phyloP scores from a whole-genome alignment of 1,140 invertebrate genomes.

The Rhopalosiphum maidis region DNA sequence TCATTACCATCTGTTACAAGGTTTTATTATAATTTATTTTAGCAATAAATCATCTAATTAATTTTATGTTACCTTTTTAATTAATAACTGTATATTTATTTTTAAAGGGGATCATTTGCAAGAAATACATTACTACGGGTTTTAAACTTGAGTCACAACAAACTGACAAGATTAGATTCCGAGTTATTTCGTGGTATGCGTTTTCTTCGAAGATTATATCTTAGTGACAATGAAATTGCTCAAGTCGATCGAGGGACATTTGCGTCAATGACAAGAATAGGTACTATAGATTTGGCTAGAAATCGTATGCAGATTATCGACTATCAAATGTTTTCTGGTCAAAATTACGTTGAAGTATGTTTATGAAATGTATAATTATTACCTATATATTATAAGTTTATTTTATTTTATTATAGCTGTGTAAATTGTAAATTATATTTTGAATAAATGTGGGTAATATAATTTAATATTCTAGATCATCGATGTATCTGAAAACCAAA shows the following conservation, averaged over 20 bases:
- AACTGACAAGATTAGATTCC: conserved; percentile 79
- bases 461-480: conserved; percentile 68
- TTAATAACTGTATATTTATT: background rate
- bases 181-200: conserved; percentile 90
- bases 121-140: conserved; percentile 84
- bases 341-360: conserved; percentile 78
- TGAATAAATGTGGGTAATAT: background rate
- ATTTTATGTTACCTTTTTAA: background rate
- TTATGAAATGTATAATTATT: background rate
- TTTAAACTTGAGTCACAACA: conserved; percentile 81
- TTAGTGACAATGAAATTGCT: conserved; percentile 82
- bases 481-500: conserved; percentile 81
- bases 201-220: conserved; percentile 79
- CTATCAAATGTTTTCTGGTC: conserved; percentile 86
- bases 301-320: conserved; percentile 84
- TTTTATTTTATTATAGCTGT: background rate
- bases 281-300: conserved; percentile 83
- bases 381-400: no score
- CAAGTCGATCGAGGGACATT: conserved; percentile 84
- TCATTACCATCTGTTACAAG: conserved; percentile 75
- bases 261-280: conserved; percentile 76
- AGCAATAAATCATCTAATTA: background rate
- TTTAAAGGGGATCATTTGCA: conserved; percentile 80
- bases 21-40: conserved; percentile 63
- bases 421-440: background rate